Percentiles rank a stretch among this genome's conserved stretches.
Conservation (phyloP, 2,888 invertebrate genomes). For the Pristionchus exspectatus region DNA sequence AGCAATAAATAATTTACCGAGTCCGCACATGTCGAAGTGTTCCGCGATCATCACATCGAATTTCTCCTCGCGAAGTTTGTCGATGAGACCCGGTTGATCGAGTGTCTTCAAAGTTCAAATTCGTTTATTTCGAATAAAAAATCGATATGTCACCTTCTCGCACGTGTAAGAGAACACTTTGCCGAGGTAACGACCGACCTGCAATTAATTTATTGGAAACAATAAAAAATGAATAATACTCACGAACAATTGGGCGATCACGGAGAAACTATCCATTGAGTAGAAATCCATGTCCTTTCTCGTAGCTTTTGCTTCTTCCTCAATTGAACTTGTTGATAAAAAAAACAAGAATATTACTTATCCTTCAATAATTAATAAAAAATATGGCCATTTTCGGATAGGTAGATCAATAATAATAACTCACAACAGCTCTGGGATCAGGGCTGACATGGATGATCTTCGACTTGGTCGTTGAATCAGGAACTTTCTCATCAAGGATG, state of each 20-base stretch:
- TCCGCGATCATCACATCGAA: conserved; percentile 43
- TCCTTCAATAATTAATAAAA: too few species aligned
- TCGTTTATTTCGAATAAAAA: neutral
- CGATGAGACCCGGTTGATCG: conserved; percentile 25
- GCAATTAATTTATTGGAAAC: neutral
- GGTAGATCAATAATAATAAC: too few species aligned
- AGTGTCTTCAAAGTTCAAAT: neutral
- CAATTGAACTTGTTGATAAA: neutral
- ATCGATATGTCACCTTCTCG: neutral
- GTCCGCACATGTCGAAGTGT: conserved; percentile 47
- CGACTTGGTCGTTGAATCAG: conserved; percentile 50
- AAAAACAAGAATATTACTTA: too few species aligned
- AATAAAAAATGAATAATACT: neutral
- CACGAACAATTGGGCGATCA: conserved; percentile 18
- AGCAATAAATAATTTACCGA: neutral
- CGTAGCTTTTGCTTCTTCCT: conserved; percentile 4
- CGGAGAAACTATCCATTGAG: conserved; percentile 15
- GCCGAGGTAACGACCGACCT: conserved; percentile 29
- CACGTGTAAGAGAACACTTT: conserved; percentile 14
- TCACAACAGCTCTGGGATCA: conserved; percentile 25
- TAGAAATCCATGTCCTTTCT: conserved; percentile 41
- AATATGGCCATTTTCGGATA: too few species aligned
- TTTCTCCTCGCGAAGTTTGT: neutral
- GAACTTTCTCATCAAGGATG: neutral
- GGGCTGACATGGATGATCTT: conserved; percentile 27